A percentile compares a stretch with the other conserved stretches of the same genome.
Evolutionary conservation across 2,797 vertebrate genomes (phyloP).

Genomic region (Eleutherodactylus coqui): DNA sequence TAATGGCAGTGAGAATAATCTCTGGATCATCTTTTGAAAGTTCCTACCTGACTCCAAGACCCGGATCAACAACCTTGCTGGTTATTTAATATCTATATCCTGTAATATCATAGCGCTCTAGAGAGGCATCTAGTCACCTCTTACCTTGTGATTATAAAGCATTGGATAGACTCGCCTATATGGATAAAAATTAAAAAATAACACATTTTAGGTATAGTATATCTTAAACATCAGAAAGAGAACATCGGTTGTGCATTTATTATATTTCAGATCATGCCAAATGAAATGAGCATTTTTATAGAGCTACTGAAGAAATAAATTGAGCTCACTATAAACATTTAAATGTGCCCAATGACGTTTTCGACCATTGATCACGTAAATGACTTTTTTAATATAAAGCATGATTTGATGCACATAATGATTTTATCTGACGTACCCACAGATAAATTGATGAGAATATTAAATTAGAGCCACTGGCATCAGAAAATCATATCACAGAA

Average conservation of each 20-base stretch:
- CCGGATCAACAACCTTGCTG: too few relatives aligned
- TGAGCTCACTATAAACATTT: neutral
- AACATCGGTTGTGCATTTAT: neutral
- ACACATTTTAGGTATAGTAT: neutral
- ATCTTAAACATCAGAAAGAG: neutral
- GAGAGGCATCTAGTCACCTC: too few relatives aligned
- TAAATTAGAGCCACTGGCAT: neutral
- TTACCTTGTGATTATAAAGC: neutral
- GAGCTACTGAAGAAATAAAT: neutral
- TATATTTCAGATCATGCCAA: neutral
- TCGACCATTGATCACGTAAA: slow-evolving; percentile 16
- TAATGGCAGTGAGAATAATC: too few relatives aligned
- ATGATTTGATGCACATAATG: slow-evolving; percentile 14
- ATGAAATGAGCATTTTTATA: slow-evolving; percentile 2
- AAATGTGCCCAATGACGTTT: neutral
- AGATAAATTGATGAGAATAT: slow-evolving; percentile 8
- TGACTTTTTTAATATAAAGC: slow-evolving; percentile 17
- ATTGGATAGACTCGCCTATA: neutral
- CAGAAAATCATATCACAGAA: neutral
- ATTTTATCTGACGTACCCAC: neutral
- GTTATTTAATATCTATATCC: too few relatives aligned
- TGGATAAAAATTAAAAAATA: neutral
- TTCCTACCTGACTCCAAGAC: too few relatives aligned
- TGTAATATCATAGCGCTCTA: too few relatives aligned
- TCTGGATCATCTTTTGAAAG: too few relatives aligned